Base-by-base conservation (phyloP, 2,888 invertebrate genomes). In the Pammene aurita region DNA sequence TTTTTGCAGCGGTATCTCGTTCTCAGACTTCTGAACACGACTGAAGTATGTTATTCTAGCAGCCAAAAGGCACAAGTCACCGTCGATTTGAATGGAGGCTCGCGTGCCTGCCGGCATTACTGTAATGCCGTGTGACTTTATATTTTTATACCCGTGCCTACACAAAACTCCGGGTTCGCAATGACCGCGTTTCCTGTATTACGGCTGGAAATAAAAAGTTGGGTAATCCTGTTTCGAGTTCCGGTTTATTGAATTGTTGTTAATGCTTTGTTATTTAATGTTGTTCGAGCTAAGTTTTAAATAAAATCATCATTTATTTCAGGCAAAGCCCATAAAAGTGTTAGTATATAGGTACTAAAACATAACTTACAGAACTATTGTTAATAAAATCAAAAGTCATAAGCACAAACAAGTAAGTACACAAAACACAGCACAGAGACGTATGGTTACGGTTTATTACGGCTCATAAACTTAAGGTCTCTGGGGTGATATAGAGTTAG, bases 31-130 rank as follows among this genome's bases (percentile, higher is more conserved):
- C 14, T 9, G 34, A 58, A 58, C 58, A 58, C 44, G 34, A 44
- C 58, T 58, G 58, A 44, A n/a, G 44, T 18, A 26, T 44, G 58
- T n/a, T 50, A 50, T 26, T 18, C 34, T 35, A 2, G 58, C 57
- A 44, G 38, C 57, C 52, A 68, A 69, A 65, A 65, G 65, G 58
- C 54, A 48, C 81, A 78, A 89, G 90, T 89, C 89, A 88, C 82
- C 80, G 79, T 76, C 75, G 81, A 88, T 89, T 88, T 90, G 90
- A 91, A 90, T 90, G 91, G 84, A 90, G 80, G 61, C 68, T 76
- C 85, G 90, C 90, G 90, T 91, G 90, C 75, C 72, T 68, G 88
- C 88, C 87, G 88, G 76, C 83, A 89, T 82, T 83, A 82, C 79
- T 78, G 74, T 78, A 80, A 79, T 79, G 77, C 75, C 72, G 73